A percentile compares a stretch with the other conserved stretches of the same genome.
Conservation (phyloP, 2,797 vertebrate species). For the Pristis pectinata region DNA sequence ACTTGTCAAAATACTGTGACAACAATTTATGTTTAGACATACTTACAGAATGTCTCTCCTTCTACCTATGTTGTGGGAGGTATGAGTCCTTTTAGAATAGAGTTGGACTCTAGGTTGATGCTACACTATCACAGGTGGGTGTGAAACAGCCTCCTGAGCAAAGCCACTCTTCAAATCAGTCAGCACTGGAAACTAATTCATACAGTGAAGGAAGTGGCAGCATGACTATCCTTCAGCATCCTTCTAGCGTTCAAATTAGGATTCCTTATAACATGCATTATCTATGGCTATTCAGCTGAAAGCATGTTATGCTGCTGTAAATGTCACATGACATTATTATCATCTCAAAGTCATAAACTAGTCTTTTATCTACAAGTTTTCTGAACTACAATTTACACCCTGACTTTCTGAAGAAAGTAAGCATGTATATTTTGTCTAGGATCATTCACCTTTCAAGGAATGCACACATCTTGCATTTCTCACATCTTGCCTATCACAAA, state of each 20-base stretch:
- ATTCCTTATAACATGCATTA: neutral
- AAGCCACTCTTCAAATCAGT: too few relatives aligned
- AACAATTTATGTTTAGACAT: neutral
- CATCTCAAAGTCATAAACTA: neutral
- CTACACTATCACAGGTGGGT: neutral
- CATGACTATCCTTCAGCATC: neutral
- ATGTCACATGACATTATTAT: neutral
- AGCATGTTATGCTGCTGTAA: too few relatives aligned
- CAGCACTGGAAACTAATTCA: neutral
- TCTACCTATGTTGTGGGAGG: too few relatives aligned
- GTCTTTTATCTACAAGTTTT: neutral
- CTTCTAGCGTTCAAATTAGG: neutral
- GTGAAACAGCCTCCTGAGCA: neutral
- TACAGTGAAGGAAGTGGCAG: neutral
- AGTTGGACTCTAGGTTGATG: neutral
- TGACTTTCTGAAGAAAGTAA: neutral
- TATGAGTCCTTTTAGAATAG: neutral
- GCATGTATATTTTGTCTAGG: neutral
- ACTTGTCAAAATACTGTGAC: neutral
- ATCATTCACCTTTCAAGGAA: neutral
- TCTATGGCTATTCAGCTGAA: neutral
- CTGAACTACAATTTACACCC: neutral
- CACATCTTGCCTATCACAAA: neutral
- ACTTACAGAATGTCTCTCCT: neutral
- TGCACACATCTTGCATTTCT: too few relatives aligned